A percentile compares a stretch with the other conserved stretches of the same genome.
phyloP scores from a whole-genome alignment of 2,888 invertebrate genomes.

The Caenorhabditis uteleia region DNA sequence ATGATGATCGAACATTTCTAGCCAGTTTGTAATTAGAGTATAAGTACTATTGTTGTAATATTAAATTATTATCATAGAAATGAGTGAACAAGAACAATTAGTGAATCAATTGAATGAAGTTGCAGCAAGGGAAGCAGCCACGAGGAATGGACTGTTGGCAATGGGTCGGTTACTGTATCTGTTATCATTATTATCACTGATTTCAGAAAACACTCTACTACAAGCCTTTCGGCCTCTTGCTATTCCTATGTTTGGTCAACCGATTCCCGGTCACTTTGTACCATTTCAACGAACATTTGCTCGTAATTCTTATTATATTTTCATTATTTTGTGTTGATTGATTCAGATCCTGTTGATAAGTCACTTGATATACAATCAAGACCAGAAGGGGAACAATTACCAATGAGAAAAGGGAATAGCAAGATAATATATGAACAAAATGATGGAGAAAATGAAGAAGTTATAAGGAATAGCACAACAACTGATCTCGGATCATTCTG shows the following conservation, averaged over 20 bases:
- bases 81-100: conserved; percentile 34
- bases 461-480: too few species aligned
- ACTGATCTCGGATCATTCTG: too few species aligned
- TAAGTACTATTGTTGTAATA: not conserved
- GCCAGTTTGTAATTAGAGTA: conserved; percentile 11
- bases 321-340: too few species aligned
- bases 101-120: conserved; percentile 19
- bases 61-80: conserved; percentile 26
- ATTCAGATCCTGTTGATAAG: too few species aligned
- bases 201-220: conserved; percentile 22
- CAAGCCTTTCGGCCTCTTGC: conserved; percentile 16
- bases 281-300: conserved; percentile 21
- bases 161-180: conserved; percentile 17
- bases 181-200: too few species aligned
- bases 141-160: conserved; percentile 16
- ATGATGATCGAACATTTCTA: conserved; percentile 36
- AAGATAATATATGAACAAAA: too few species aligned
- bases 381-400: too few species aligned
- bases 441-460: too few species aligned
- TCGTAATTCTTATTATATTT: too few species aligned
- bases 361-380: too few species aligned
- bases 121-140: conserved; percentile 13
- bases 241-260: conserved; percentile 18
- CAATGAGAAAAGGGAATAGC: too few species aligned
- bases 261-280: conserved; percentile 31